phyloP scores from a whole-genome alignment of 2,888 invertebrate species.

The Drosophila rubida region DNA sequence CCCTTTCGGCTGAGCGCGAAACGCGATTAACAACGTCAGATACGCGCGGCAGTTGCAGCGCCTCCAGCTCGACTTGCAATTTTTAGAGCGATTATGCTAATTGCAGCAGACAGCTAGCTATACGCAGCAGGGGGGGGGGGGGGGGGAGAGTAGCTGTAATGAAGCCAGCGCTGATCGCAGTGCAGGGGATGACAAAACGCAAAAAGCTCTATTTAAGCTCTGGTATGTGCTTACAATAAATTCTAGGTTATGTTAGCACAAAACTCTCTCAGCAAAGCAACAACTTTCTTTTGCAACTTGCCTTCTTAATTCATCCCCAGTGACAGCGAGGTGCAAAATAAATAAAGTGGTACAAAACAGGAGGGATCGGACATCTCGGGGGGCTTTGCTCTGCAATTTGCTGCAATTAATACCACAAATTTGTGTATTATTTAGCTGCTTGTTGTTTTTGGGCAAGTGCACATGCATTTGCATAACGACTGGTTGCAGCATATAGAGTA shows the following conservation, averaged over 20 bases:
- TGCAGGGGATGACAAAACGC: background rate
- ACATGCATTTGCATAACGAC: slow-evolving; percentile 69
- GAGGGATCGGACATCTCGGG: background rate
- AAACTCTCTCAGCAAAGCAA: background rate
- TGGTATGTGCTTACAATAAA: no score
- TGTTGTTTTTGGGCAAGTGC: slow-evolving; percentile 40
- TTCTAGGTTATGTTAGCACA: background rate
- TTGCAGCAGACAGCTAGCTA: slow-evolving; percentile 67
- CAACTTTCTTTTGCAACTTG: background rate
- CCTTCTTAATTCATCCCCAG: background rate
- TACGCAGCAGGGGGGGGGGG: slow-evolving; percentile 1
- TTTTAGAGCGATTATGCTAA: slow-evolving; percentile 82
- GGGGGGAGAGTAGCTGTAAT: background rate
- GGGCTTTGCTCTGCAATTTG: slow-evolving; percentile 4
- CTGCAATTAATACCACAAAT: slow-evolving; percentile 56
- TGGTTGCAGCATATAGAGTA: slow-evolving; percentile 52
- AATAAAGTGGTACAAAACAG: background rate
- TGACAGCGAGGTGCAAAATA: background rate
- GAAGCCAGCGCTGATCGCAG: background rate
- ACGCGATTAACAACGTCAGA: slow-evolving; percentile 64
- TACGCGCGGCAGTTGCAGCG: slow-evolving; percentile 58
- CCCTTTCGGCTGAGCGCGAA: slow-evolving; percentile 19
- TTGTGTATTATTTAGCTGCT: slow-evolving; percentile 48
- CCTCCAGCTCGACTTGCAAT: slow-evolving; percentile 68
- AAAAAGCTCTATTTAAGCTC: background rate